Base-by-base conservation (phyloP, 1,140 invertebrate species). In the Zaprionus tsacasi region DNA sequence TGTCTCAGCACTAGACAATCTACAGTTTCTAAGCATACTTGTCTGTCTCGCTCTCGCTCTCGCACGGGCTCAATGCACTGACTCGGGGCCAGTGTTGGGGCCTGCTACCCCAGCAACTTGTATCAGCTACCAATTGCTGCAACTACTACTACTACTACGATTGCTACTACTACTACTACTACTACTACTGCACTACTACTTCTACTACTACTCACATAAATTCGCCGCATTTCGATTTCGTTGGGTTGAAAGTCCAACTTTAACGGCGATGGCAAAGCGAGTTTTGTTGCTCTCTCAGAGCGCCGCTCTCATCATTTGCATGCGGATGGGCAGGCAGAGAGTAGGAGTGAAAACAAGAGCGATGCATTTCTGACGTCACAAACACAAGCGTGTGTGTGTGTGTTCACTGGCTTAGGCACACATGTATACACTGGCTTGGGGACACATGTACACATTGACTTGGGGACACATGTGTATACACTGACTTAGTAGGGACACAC, bases 51-150 rank as follows among this genome's bases (percentile, higher is more conserved):
- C 40, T 45, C 40, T 15, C n/a, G 6, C n/a, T 8, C 40, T 45
- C n/a, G n/a, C 27, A 30, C 13, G 67, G 55, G 54, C 52, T 54
- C 64, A 66, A 66, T 57, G 64, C 52, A 66, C 64, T 57, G 54
- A 5, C 54, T 57, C 52, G 54, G 52, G 64, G 64, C 38, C 64
- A 55, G 25, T 48, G 27, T 30, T 61, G 38, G 13, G 15, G 40
- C 40, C 40, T 45, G 40, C 40, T 45, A 3, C 40, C 40, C 13
- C 40, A 43, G 13, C 38, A 40, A 43, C 38, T 6, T 6, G 27
- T 30, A 43, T 6, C 13, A 43, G n/a, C 40, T 8, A 15, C 40
- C n/a, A 45, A 45, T 45, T 45, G 40, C 40, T 45, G 40, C 40
- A 45, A 45, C 38, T n/a, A 6, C 40, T 15, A 45, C n/a, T 45